Evolutionary conservation across 2,113 vertebrate genomes (phyloP).

Genomic region (Ranitomeya variabilis): DNA sequence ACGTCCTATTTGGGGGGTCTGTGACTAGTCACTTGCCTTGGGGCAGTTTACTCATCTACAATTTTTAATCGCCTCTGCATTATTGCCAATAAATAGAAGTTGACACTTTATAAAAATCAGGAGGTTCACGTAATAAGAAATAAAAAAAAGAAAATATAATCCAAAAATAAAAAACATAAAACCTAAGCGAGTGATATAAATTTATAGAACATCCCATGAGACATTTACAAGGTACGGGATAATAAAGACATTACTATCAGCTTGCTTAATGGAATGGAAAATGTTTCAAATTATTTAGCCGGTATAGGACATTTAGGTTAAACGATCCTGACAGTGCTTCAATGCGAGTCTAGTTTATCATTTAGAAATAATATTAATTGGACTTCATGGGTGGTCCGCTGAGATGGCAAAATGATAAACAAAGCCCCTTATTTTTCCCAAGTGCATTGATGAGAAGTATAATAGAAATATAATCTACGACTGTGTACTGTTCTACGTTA

Average conservation of each 20-base stretch:
- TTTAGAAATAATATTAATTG: constrained; percentile 34
- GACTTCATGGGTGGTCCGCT: constrained; percentile 23
- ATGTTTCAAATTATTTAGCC: constrained; percentile 43
- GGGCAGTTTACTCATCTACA: constrained; percentile 26
- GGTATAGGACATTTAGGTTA: constrained; percentile 39
- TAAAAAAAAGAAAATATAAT: background rate
- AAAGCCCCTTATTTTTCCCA: background rate
- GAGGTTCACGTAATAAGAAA: background rate
- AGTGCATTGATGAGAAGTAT: background rate
- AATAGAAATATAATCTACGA: background rate
- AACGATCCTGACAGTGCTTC: constrained; percentile 32
- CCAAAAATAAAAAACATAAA: constrained; percentile 3
- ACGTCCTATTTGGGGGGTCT: constrained; percentile 4
- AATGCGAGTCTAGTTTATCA: constrained; percentile 33
- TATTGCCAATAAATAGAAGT: constrained; percentile 4
- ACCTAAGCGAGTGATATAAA: constrained; percentile 9
- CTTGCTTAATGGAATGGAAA: constrained; percentile 38
- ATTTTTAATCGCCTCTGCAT: constrained; percentile 20
- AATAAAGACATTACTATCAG: constrained; percentile 41
- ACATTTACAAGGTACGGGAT: constrained; percentile 40
- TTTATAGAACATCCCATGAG: constrained; percentile 8
- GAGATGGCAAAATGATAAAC: background rate
- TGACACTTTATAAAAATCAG: constrained; percentile 4
- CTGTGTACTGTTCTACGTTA: too few species aligned
- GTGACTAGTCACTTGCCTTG: constrained; percentile 25